These are phyloP conservation scores for Andrena camellia DNA, from an alignment of 2,888 invertebrate genomes.

Conservation along the genomic window DNA sequence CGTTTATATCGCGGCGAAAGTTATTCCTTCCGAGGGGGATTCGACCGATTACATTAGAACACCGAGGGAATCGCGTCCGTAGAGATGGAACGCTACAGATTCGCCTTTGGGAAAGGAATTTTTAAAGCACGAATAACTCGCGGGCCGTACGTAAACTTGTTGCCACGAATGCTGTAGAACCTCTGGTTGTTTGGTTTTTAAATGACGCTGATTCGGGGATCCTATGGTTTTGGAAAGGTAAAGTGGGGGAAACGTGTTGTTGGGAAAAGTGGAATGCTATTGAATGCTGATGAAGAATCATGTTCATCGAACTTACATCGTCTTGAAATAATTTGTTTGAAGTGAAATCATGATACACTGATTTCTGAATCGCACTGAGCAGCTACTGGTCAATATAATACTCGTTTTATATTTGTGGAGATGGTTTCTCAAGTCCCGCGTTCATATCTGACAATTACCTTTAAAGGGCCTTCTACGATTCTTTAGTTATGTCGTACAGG, in stretches of 20 bases:
- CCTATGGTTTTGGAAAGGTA: background rate
- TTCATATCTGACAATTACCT: no score
- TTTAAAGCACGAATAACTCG: slow-evolving; percentile 21
- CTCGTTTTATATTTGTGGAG: no score
- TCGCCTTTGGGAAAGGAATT: slow-evolving; percentile 24
- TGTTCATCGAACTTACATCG: no score
- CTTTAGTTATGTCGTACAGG: no score
- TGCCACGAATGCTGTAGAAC: slow-evolving; percentile 1
- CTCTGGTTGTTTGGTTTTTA: background rate
- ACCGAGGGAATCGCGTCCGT: slow-evolving; percentile 13
- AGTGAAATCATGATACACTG: no score
- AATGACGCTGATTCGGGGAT: background rate
- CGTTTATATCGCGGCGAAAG: slow-evolving; percentile 18
- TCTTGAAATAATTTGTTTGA: no score
- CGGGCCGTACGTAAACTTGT: background rate
- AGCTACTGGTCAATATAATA: no score
- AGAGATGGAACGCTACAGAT: slow-evolving; percentile 21
- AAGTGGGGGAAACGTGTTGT: background rate
- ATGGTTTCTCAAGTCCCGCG: no score
- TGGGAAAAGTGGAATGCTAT: background rate
- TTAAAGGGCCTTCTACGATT: no score
- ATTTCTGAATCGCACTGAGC: no score
- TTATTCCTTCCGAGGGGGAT: slow-evolving; percentile 19
- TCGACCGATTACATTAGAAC: slow-evolving; percentile 32
- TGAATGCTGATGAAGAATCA: no score